A percentile compares a stretch with the other conserved stretches of the same genome.
Evolutionary conservation across 2,888 invertebrate species (phyloP).

Genomic region (Lasioglossum lativentre): DNA sequence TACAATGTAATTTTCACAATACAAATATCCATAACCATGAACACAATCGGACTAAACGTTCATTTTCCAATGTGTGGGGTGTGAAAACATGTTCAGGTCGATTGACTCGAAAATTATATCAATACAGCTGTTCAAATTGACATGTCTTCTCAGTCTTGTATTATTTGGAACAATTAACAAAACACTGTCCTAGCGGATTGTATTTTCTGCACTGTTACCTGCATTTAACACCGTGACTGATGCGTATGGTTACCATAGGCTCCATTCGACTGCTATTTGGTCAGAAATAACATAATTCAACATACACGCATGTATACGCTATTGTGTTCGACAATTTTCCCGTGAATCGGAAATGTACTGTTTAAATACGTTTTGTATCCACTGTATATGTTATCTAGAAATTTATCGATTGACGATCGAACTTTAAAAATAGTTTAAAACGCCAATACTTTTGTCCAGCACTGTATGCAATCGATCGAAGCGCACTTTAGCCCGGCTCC

Average conservation of each 20-base stretch:
- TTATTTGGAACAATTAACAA: background rate
- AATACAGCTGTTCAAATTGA: background rate
- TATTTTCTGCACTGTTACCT: background rate
- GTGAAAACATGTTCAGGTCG: background rate
- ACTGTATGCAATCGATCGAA: constrained; percentile 16
- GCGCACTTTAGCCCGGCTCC: constrained; percentile 21
- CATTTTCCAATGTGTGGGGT: background rate
- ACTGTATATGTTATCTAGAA: background rate
- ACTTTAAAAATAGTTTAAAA: background rate
- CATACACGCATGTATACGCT: background rate
- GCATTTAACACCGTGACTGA: background rate
- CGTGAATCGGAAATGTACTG: background rate
- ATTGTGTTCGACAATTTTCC: background rate
- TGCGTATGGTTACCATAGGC: background rate
- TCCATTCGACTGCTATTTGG: background rate
- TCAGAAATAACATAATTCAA: background rate
- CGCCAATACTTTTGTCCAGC: background rate
- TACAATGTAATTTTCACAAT: background rate
- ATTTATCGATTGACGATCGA: background rate
- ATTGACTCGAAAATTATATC: background rate
- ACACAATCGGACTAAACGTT: background rate
- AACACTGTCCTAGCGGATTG: background rate
- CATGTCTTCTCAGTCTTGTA: background rate
- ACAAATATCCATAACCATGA: constrained; percentile 1
- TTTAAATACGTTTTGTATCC: background rate